phyloP scores from a whole-genome alignment of 2,113 vertebrate genomes.

The Bambusicola thoracicus region DNA sequence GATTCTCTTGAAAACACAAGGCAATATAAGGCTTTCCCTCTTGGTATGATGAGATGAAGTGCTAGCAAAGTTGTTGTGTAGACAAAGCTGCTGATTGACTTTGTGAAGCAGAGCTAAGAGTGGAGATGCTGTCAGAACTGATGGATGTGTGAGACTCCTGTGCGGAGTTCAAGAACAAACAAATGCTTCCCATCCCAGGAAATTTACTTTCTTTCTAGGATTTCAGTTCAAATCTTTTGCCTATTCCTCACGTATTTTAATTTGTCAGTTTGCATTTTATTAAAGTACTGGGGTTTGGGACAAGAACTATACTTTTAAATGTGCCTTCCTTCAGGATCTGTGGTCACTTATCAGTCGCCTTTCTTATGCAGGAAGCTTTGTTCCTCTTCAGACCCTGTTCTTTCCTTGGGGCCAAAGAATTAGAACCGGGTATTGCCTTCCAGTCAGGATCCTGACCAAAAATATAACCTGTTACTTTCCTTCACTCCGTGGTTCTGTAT shows the following conservation, averaged over 20 bases:
- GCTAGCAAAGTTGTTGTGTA: background rate
- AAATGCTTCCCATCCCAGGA: slow-evolving; percentile 38
- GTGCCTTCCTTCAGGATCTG: background rate
- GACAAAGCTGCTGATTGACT: background rate
- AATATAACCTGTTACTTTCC: accelerated
- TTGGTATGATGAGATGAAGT: background rate
- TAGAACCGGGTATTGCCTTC: background rate
- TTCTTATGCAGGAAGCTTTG: background rate
- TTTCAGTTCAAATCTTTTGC: slow-evolving; percentile 51
- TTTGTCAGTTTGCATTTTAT: background rate
- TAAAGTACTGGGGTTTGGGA: background rate
- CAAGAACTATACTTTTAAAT: background rate
- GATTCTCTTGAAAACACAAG: background rate
- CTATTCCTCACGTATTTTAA: slow-evolving; percentile 44
- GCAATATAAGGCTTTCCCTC: background rate
- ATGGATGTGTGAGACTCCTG: background rate
- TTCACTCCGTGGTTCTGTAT: background rate
- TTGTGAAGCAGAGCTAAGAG: background rate
- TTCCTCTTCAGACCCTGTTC: background rate
- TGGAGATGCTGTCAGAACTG: background rate
- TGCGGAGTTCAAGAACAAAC: slow-evolving; percentile 44
- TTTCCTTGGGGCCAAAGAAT: background rate
- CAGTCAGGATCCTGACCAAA: background rate
- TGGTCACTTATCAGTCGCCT: background rate
- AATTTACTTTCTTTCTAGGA: slow-evolving; percentile 61